Percentiles rank a stretch among this genome's conserved stretches.
phyloP scores from a whole-genome alignment of 2,113 vertebrate genomes.

The Leucoraja erinaceus region DNA sequence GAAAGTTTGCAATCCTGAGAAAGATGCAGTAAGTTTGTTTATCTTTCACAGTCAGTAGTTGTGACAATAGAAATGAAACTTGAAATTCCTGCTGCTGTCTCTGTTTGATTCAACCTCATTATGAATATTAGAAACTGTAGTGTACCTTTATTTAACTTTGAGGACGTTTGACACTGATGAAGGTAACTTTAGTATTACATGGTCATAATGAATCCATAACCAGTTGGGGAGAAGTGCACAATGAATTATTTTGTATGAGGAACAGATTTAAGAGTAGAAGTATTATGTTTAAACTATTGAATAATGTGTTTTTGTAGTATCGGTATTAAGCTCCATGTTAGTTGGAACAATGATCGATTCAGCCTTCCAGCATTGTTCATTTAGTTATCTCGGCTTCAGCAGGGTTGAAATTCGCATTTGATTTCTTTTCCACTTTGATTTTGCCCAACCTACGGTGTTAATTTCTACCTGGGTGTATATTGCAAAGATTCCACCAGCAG shows the following conservation, averaged over 20 bases:
- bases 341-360: background rate
- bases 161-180: background rate
- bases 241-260: background rate
- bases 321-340: background rate
- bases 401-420: background rate
- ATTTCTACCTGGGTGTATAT: background rate
- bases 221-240: background rate
- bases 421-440: background rate
- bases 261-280: background rate
- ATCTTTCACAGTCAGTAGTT: conserved; percentile 38
- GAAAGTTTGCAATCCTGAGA: conserved; percentile 58
- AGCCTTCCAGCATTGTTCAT: background rate
- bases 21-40: conserved; percentile 56
- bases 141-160: background rate
- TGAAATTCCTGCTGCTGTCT: background rate
- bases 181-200: background rate
- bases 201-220: background rate
- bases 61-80: background rate
- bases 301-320: background rate
- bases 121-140: background rate
- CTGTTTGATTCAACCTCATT: background rate
- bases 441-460: background rate
- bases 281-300: background rate
- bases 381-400: background rate
- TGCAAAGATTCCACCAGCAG: background rate